phyloP scores from a whole-genome alignment of 2,797 vertebrate genomes.

The Sebastes alutus region DNA sequence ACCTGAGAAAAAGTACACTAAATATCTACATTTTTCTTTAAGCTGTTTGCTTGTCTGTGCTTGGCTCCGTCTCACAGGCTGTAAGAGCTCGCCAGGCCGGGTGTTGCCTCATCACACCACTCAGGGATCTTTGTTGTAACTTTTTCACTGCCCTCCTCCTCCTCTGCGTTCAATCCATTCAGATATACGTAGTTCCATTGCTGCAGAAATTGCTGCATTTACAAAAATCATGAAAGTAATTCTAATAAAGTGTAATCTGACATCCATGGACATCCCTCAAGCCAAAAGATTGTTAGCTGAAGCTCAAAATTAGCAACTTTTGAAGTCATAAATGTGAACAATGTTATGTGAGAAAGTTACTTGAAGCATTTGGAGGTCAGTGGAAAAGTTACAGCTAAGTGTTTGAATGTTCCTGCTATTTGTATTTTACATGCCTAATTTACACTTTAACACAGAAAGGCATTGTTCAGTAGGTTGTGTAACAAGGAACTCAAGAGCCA shows the following conservation, averaged over 20 bases:
- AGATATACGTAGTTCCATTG: neutral
- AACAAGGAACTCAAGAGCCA: conserved; percentile 7
- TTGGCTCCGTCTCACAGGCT: neutral
- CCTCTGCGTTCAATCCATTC: neutral
- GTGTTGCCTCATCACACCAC: neutral
- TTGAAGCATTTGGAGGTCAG: neutral
- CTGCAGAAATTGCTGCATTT: neutral
- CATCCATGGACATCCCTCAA: neutral
- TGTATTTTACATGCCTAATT: conserved; percentile 5
- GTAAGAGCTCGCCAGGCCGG: neutral
- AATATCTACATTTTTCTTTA: neutral
- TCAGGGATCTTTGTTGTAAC: conserved; percentile 6
- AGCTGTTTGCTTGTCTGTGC: neutral
- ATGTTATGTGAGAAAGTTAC: neutral
- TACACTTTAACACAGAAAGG: conserved; percentile 8
- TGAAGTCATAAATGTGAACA: neutral
- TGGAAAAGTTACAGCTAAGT: neutral
- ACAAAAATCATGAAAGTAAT: neutral
- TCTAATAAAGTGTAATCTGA: neutral
- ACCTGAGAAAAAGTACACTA: neutral
- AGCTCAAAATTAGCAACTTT: neutral
- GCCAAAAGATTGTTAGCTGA: neutral
- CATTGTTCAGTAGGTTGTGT: conserved; percentile 42
- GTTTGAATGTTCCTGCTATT: neutral
- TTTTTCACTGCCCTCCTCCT: neutral